Base-by-base conservation (phyloP, 1,140 invertebrate species). In the Pseudoatta argentina region DNA sequence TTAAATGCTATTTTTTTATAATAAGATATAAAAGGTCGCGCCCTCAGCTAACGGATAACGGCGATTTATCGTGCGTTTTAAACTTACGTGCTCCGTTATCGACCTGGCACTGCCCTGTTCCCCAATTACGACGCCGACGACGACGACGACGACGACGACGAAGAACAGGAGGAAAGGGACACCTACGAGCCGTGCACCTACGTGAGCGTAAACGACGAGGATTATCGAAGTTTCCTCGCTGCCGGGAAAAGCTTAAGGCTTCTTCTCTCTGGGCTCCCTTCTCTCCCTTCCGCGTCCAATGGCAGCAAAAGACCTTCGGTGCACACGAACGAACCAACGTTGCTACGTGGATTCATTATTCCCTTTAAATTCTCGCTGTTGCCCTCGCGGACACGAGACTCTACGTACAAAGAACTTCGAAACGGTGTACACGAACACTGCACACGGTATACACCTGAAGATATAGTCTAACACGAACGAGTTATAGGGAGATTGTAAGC, bases 151-250 rank as follows among this genome's bases (percentile, higher is more conserved):
- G 51, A 39, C 48, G 51, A 67, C n/a, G 24, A 39, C 24, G 14
- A 55, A 5, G 55, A 57, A 39, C 2, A 44, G 27, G 12, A 55
- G 55, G 10, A 66, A 39, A 85, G 48, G 82, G 82, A 53, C 59
- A 34, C 72, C 59, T 85, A 34, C 81, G 69, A 86, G 8, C 64
- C 66, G 75, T 57, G 82, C 87, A 86, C 86, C 87, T 89, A 86
- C 77, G 88, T 86, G 63, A 81, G 87, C 89, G 88, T 78, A 88
- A 91, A 88, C 90, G 90, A 87, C 87, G 64, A 85, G 89, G 88
- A 91, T 91, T 91, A 91, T 91, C 89, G 87, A 91, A 91, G 90
- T 91, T 91, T 91, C 89, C 89, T 86, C 85, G 87, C 83, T 86
- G 83, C 89, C 76, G 82, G 81, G 89, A 85, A 91, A 91, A 91